Conservation (phyloP, 2,888 invertebrate species). For the Macaria liturata region DNA sequence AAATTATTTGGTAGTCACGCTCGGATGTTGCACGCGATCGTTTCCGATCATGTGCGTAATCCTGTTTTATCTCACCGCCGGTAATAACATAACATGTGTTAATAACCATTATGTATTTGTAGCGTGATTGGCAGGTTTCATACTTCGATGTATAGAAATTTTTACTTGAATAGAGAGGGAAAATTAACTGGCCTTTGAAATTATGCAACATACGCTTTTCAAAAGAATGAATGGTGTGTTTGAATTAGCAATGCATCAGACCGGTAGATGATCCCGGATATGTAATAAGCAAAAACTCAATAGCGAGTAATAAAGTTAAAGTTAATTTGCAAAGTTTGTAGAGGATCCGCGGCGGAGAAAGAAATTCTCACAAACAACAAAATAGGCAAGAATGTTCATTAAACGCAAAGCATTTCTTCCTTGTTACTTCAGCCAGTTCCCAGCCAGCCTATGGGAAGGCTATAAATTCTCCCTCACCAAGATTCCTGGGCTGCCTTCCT, state of each 20-base stretch:
- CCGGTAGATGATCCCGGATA: no score
- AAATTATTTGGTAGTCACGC: slow-evolving; percentile 33
- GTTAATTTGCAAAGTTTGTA: no score
- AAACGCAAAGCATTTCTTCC: slow-evolving; percentile 18
- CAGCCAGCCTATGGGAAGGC: slow-evolving; percentile 15
- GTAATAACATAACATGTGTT: slow-evolving; percentile 6
- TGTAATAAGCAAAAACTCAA: no score
- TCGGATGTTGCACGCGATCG: slow-evolving; percentile 29
- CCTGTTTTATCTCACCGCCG: slow-evolving; percentile 7
- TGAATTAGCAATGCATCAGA: no score
- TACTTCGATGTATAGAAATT: neutral
- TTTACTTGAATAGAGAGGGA: neutral
- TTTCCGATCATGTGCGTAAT: slow-evolving; percentile 12
- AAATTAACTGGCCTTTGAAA: no score
- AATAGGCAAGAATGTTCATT: slow-evolving; percentile 1
- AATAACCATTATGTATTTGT: slow-evolving; percentile 1
- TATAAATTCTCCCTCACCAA: slow-evolving; percentile 23
- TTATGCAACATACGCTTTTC: no score
- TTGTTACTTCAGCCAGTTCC: slow-evolving; percentile 9
- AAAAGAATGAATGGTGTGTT: no score
- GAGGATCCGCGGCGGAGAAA: no score
- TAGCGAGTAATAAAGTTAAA: no score
- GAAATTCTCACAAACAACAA: neutral
- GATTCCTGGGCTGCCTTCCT: slow-evolving; percentile 26
- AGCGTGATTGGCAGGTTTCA: slow-evolving; percentile 6